Evolutionary conservation across 2,113 vertebrate genomes (phyloP).

Genomic region (Girardinichthys multiradiatus): DNA sequence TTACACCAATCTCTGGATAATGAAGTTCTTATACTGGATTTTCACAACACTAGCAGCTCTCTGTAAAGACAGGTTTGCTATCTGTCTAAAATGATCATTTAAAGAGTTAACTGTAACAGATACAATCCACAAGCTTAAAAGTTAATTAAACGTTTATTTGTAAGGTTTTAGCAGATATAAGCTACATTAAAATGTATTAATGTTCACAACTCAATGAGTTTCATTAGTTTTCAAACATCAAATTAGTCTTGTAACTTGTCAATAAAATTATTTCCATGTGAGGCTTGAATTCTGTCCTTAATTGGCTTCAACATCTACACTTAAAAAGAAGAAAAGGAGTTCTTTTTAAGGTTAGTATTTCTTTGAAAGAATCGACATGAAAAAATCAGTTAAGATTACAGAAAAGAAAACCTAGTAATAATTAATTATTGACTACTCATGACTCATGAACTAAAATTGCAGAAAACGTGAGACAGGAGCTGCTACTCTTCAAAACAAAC

Average conservation of each 20-base stretch:
- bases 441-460: too few relatives aligned
- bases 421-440: not conserved
- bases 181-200: not conserved
- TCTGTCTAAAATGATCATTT: not conserved
- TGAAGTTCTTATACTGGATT: constrained; percentile 50
- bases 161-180: not conserved
- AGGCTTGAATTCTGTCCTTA: not conserved
- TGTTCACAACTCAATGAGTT: not conserved
- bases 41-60: constrained; percentile 57
- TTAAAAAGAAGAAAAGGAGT: not conserved
- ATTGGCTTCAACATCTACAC: not conserved
- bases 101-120: not conserved
- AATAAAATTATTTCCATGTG: not conserved
- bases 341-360: not conserved
- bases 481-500: too few relatives aligned
- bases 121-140: not conserved
- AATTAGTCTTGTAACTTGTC: not conserved
- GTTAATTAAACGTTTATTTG: not conserved
- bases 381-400: not conserved
- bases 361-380: not conserved
- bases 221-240: not conserved
- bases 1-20: constrained; percentile 59
- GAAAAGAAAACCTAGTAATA: not conserved
- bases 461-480: too few relatives aligned
- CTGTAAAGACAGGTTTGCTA: constrained; percentile 6